Evolutionary conservation across 2,888 invertebrate genomes (phyloP).

Genomic region (Dioctria rufipes): DNA sequence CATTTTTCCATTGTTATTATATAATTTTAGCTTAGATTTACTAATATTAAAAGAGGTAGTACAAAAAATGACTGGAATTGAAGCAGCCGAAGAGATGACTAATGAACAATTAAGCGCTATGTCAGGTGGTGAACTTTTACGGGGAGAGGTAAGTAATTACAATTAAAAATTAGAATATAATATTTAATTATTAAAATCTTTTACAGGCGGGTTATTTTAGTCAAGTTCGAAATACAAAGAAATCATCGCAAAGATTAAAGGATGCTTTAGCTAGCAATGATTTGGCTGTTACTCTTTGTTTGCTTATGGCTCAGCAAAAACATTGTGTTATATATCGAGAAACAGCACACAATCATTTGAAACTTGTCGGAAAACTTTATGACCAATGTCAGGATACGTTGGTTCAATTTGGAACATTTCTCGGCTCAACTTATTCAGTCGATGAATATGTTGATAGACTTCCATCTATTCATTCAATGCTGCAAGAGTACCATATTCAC

Average conservation of each 20-base stretch:
- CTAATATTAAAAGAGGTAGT: conserved; percentile 97
- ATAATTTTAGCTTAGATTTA: conserved; percentile 82
- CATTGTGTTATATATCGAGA: conserved; percentile 93
- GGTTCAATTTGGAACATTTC: conserved; percentile 97
- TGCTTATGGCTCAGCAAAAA: conserved; percentile 97
- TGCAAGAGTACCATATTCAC: conserved; percentile 93
- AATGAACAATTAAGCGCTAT: conserved; percentile 96
- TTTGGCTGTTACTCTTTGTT: conserved; percentile 92
- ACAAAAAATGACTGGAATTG: conserved; percentile 99
- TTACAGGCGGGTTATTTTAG: conserved; percentile 95
- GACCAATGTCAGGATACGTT: conserved; percentile 98
- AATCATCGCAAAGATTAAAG: conserved; percentile 93
- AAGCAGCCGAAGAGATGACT: conserved; percentile 96
- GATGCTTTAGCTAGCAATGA: conserved; percentile 96
- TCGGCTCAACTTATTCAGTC: conserved; percentile 92
- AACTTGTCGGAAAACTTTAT: conserved; percentile 88
- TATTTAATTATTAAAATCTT: conserved; percentile 25
- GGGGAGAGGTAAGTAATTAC: conserved; percentile 78
- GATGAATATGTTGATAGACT: conserved; percentile 94
- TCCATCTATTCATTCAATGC: conserved; percentile 89
- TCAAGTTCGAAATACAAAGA: conserved; percentile 96
- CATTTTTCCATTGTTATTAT: conserved; percentile 59
- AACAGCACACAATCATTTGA: conserved; percentile 85
- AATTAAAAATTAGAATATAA: conserved; percentile 26
- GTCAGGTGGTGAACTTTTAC: conserved; percentile 95